Evolutionary conservation across 2,113 vertebrate genomes (phyloP), one percentile per base, ranked within the genome.

Genomic region (Bubalus kerabau): DNA sequence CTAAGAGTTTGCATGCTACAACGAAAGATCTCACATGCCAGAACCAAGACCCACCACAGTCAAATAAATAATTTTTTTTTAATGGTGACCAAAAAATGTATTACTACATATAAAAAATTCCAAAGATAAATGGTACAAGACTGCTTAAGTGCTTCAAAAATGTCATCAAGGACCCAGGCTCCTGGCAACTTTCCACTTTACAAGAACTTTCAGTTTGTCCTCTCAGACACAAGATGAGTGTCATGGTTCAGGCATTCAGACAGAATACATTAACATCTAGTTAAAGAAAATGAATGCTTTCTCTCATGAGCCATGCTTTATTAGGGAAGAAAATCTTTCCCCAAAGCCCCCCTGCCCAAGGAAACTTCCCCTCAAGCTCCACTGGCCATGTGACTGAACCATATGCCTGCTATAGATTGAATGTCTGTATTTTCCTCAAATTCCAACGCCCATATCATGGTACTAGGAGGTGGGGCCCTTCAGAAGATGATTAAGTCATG

Each of bases 101-200:
- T 91, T 78, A 60, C 19, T 89, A 8, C 32, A 57, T 32, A 64
- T 46, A 59, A 87, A 95, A 95, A 52, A 86, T 60, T 86, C 52
- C n/a, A 87, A 54, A 74, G 24, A 40, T 67, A 28, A 26, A 87
- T 28, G 50, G 62, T 83, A 14, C 8, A 50, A 81, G 36, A 7
- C 50, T 96, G 30, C 74, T 93, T 89, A 43, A 74, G 43, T 71
- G 82, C 11, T 36, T 87, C 86, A 54, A 89, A 97, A 96, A 89
- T 80, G 43, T 36, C 24, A 64, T 40, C 36, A 74, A 92, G 71
- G 60, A 48, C 71, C 50, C 26, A 81, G 43, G 30, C 23, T 81
- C 78, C 93, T n/a, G 50, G 36, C 43, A 87, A 48, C 82, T 64
- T 81, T 84, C 59, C 67, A n/a, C 76, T 40, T 50, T 26, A 76